Evolutionary conservation across 2,797 vertebrate species (phyloP), one percentile per base, ranked within the genome.

Genomic region (Limosa lapponica): DNA sequence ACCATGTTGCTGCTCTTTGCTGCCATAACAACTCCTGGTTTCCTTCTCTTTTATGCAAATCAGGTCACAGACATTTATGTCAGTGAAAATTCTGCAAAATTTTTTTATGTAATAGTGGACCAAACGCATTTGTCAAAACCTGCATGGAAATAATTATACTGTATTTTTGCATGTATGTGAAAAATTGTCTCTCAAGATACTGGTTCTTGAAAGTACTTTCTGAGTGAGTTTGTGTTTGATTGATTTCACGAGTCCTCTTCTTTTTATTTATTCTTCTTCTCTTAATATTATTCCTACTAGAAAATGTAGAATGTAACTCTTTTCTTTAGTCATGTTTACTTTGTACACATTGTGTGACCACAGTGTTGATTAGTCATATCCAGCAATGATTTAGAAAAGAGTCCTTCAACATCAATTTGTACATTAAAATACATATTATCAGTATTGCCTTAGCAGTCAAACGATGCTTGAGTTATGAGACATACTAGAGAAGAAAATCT

Each of bases 41-140:
- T 96, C 91, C 88, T 95, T 97, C 92, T 93, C 85, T 96, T 96
- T 98, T 96, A 98, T 98, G 98, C 92, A 97, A 97, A 97, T 97
- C 95, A 94, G 87, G 48, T 96, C 75, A 89, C 70, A 96, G 95
- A 94, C 41, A 83, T 96, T 97, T 95, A 91, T 95, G 93, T 74
- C 74, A 67, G n/a, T 51, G 39, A 91, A 92, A 97, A 87, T 64
- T 78, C 41, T 72, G 64, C 61, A 67, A 86, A 85, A 93, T 17
- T 83, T 96, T 96, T 93, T 95, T 44, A 54, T 16, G 12, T 61
- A 85, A 94, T 82, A 95, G 81, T 80, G 67, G 90, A 94, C 52
- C 30, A 97, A 97, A 94, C 36, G 34, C 28, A 70, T 72, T 89
- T 95, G 69, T 96, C 36, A 90, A 95, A 96, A 95, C 44, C 57